Conservation (phyloP, 2,888 invertebrate species). For the Lepidocyrtoides sp. region DNA sequence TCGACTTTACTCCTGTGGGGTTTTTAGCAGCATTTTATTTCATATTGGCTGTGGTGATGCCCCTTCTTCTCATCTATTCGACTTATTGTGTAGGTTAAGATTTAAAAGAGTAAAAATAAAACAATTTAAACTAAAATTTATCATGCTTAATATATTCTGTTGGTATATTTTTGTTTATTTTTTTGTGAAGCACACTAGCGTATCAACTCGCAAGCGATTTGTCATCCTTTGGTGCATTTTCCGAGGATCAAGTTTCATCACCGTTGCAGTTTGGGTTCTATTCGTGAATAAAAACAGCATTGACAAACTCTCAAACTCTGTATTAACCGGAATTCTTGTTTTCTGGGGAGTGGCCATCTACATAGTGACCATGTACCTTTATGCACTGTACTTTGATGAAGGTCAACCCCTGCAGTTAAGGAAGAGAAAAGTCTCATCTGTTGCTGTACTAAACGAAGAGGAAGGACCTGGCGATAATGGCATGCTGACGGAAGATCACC, state of each 20-base stretch:
- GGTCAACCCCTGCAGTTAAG: neutral
- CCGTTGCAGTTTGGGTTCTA: neutral
- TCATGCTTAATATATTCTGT: too few relatives aligned
- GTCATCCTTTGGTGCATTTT: neutral
- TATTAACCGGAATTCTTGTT: neutral
- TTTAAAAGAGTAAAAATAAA: too few relatives aligned
- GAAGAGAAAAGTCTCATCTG: slow-evolving; percentile 14
- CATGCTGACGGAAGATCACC: neutral
- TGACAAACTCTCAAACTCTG: neutral
- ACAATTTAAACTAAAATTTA: too few relatives aligned
- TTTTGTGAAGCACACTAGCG: neutral
- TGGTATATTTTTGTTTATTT: neutral
- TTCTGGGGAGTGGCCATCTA: neutral
- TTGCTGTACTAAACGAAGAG: neutral
- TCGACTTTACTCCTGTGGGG: neutral
- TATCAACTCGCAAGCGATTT: neutral
- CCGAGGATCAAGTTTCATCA: neutral
- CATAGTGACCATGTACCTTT: neutral
- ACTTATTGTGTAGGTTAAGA: neutral
- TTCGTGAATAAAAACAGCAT: neutral
- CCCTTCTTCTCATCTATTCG: neutral
- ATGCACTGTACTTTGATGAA: neutral
- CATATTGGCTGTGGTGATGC: neutral
- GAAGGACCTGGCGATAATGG: neutral
- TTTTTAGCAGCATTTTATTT: neutral